Conservation (phyloP, 2,888 invertebrate genomes). For the Pammene aurita region DNA sequence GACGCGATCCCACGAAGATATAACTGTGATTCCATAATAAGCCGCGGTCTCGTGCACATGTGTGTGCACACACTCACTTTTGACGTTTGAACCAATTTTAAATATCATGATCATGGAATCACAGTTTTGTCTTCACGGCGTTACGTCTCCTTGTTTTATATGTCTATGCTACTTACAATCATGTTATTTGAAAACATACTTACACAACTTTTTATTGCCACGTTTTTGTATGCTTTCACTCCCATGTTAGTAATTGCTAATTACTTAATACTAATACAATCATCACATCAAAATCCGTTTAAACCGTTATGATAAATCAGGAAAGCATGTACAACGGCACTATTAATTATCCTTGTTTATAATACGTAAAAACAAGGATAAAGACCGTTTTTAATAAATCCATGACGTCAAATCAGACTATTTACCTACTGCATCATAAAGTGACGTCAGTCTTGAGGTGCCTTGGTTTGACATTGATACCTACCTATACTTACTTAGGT, state of each 20-base stretch:
- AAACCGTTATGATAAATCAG: slow-evolving; percentile 19
- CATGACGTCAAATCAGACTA: neutral
- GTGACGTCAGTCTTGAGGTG: neutral
- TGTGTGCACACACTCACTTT: too few species aligned
- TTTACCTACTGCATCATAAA: neutral
- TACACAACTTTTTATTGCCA: slow-evolving; percentile 21
- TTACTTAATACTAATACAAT: neutral
- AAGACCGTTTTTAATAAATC: neutral
- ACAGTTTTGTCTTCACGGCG: too few species aligned
- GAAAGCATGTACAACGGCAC: slow-evolving; percentile 23
- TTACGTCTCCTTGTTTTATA: too few species aligned
- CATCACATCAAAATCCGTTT: too few species aligned
- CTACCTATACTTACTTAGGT: neutral
- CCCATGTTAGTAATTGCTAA: slow-evolving; percentile 14
- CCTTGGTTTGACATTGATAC: neutral
- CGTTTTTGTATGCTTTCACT: slow-evolving; percentile 18
- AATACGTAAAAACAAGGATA: slow-evolving; percentile 4
- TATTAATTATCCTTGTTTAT: slow-evolving; percentile 6
- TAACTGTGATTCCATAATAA: too few species aligned
- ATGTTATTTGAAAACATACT: slow-evolving; percentile 7
- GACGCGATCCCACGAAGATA: too few species aligned
- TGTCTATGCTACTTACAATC: neutral
- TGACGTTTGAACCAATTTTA: too few species aligned
- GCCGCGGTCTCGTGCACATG: too few species aligned
- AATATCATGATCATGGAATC: too few species aligned